Evolutionary conservation across 2,888 invertebrate genomes (phyloP).

Genomic region (Drosophila buzzatii): DNA sequence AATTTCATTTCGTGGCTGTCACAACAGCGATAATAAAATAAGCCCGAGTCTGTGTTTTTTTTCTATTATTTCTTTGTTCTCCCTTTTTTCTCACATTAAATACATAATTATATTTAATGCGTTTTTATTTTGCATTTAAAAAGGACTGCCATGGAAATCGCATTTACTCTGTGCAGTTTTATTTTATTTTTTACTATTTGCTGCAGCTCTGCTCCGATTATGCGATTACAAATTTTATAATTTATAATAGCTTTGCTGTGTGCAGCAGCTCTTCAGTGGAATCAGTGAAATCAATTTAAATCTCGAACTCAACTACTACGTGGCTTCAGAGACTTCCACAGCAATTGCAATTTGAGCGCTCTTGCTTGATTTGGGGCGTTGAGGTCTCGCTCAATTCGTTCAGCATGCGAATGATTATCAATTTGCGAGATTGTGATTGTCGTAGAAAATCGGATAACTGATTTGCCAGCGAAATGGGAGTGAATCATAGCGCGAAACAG

Average conservation of each 20-base stretch:
- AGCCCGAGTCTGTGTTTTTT: constrained; percentile 20
- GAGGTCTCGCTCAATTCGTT: constrained; percentile 16
- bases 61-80: neutral
- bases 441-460: constrained; percentile 35
- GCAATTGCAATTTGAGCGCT: constrained; percentile 32
- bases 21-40: constrained; percentile 59
- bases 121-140: constrained; percentile 56
- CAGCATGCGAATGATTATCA: constrained; percentile 62
- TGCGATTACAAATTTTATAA: neutral
- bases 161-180: constrained; percentile 31
- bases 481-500: neutral
- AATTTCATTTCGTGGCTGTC: constrained; percentile 56
- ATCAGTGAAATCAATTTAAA: constrained; percentile 10
- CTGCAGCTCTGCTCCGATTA: constrained; percentile 5
- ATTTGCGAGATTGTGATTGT: constrained; percentile 63
- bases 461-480: constrained; percentile 25
- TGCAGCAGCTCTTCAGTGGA: neutral
- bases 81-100: constrained; percentile 38
- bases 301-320: constrained; percentile 28
- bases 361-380: constrained; percentile 21
- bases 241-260: neutral
- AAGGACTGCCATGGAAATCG: constrained; percentile 21
- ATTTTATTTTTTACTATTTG: neutral
- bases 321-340: constrained; percentile 24
- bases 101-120: constrained; percentile 55